These are phyloP conservation scores for Neodiprion pinetum DNA, from an alignment of 1,140 invertebrate species.

Conservation along the genomic window DNA sequence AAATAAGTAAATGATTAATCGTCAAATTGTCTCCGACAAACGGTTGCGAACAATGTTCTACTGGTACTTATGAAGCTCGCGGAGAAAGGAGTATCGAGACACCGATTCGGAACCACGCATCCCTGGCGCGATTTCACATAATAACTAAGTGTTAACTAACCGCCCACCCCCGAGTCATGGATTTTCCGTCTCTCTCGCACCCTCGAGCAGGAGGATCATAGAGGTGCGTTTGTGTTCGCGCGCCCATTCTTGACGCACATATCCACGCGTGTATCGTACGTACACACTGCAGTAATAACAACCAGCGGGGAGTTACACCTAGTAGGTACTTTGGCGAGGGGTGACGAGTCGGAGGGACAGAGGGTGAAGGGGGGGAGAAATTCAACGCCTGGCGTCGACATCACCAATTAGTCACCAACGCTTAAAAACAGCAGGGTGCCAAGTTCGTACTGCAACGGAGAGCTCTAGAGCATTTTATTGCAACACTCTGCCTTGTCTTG, in stretches of 20 bases:
- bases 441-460: background rate
- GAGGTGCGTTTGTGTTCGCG: background rate
- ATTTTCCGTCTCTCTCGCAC: conserved; percentile 30
- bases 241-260: too few relatives aligned
- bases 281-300: background rate
- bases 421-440: conserved; percentile 58
- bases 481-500: background rate
- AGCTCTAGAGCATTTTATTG: background rate
- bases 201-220: conserved; percentile 12
- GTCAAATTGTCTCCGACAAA: too few relatives aligned
- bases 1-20: too few relatives aligned
- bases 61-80: too few relatives aligned
- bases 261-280: too few relatives aligned
- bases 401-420: conserved; percentile 61
- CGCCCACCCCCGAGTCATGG: conserved; percentile 44
- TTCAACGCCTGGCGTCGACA: conserved; percentile 60
- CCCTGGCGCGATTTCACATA: conserved; percentile 38
- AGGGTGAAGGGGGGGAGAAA: conserved; percentile 19
- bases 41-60: too few relatives aligned
- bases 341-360: background rate
- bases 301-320: conserved; percentile 6
- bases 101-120: too few relatives aligned
- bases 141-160: conserved; percentile 52
- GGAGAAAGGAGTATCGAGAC: too few relatives aligned
- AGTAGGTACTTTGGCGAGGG: conserved; percentile 4